Evolutionary conservation across 2,888 invertebrate species (phyloP).

Genomic region (Hirtodrosophila duncani): DNA sequence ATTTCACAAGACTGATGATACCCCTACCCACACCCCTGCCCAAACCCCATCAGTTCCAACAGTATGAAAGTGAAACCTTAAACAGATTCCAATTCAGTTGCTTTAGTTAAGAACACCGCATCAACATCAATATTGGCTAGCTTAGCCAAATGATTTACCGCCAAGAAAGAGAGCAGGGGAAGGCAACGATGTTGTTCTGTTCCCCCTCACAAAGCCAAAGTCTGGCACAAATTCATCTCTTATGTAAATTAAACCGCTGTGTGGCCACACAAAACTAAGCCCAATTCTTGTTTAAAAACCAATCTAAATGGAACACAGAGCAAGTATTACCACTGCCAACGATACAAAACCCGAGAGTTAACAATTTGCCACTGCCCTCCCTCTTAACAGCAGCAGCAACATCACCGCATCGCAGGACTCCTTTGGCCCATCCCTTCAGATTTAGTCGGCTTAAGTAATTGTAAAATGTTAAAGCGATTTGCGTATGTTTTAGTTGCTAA

Average conservation of each 20-base stretch:
- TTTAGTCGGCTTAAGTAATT: slow-evolving; percentile 54
- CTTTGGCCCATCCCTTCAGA: background rate
- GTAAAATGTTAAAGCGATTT: slow-evolving; percentile 54
- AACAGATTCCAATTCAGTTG: background rate
- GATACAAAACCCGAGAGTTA: too few relatives aligned
- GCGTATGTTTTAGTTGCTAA: slow-evolving; percentile 47
- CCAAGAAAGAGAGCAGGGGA: background rate
- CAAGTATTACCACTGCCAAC: too few relatives aligned
- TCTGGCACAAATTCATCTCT: slow-evolving; percentile 14
- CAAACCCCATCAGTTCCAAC: background rate
- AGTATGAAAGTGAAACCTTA: background rate
- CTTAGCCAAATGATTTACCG: too few relatives aligned
- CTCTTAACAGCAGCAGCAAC: too few relatives aligned
- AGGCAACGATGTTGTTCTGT: background rate
- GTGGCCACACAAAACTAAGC: slow-evolving; percentile 7
- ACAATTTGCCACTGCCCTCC: too few relatives aligned
- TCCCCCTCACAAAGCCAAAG: too few relatives aligned
- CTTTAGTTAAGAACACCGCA: too few relatives aligned
- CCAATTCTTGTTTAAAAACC: slow-evolving; percentile 24
- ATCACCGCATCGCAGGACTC: too few relatives aligned
- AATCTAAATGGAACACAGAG: too few relatives aligned
- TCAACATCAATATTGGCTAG: background rate
- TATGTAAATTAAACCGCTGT: slow-evolving; percentile 37
- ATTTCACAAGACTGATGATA: too few relatives aligned
- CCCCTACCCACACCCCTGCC: slow-evolving; percentile 11